These are phyloP conservation scores for Pseudococcus longispinus DNA, from an alignment of 2,888 invertebrate species.

Conservation along the genomic window DNA sequence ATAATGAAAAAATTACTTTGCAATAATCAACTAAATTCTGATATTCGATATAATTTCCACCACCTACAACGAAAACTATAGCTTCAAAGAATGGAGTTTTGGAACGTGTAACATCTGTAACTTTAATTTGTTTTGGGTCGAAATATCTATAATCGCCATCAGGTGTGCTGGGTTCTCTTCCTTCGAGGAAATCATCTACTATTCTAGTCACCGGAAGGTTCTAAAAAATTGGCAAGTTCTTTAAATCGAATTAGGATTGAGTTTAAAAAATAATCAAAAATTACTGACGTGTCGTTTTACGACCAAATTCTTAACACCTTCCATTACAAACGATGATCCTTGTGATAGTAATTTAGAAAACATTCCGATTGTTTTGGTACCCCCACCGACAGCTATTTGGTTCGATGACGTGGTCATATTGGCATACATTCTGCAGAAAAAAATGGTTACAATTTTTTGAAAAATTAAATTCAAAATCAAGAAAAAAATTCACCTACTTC, in stretches of 20 bases:
- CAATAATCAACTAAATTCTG: constrained; percentile 96
- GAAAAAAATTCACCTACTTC: constrained; percentile 72
- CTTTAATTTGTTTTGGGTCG: constrained; percentile 91
- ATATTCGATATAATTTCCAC: constrained; percentile 99
- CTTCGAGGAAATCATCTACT: constrained; percentile 88
- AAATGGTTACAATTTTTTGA: neutral
- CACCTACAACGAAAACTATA: constrained; percentile 89
- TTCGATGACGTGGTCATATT: constrained; percentile 77
- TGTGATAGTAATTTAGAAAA: constrained; percentile 97
- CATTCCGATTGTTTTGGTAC: constrained; percentile 95
- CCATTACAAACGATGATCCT: constrained; percentile 98
- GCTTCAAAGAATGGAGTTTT: constrained; percentile 80
- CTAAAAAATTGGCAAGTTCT: constrained; percentile 65
- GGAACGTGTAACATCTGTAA: constrained; percentile 69
- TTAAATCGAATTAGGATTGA: constrained; percentile 70
- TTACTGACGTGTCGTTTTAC: constrained; percentile 92
- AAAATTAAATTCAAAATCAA: neutral
- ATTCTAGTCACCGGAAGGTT: constrained; percentile 93
- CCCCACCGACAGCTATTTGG: constrained; percentile 80
- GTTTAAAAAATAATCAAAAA: constrained; percentile 30
- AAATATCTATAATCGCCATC: constrained; percentile 89
- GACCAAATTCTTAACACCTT: constrained; percentile 98
- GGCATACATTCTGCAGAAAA: constrained; percentile 59
- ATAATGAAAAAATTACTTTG: constrained; percentile 68
- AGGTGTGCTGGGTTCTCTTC: constrained; percentile 70